Evolutionary conservation across 2,888 invertebrate species (phyloP), one percentile per base, ranked within the genome.

Genomic region (Nesidiocoris tenuis): DNA sequence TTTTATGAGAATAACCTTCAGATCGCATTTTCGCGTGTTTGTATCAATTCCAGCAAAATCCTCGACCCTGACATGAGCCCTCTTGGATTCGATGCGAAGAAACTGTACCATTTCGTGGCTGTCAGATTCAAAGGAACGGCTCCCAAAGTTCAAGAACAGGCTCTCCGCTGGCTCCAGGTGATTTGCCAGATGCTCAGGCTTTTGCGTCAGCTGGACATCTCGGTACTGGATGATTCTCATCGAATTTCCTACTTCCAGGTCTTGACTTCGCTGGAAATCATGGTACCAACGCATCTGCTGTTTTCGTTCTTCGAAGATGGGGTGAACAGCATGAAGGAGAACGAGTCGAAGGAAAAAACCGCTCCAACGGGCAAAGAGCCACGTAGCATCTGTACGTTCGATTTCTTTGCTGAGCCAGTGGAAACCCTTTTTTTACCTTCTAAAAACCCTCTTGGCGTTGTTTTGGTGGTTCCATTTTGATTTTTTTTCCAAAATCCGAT

Each of bases 41-140:
- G n/a, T n/a, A n/a, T n/a, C n/a, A n/a, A n/a, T n/a, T 39, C 84
- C 81, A 96, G 94, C 82, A 98, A 98, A 89, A 95, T 98, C 77
- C 87, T 99, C 82, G 99, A 99, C 86, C 93, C 95, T 0, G 97
- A 98, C 82, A 93, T 97, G 88, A 94, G 94, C 78, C 95, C 98
- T 67, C 86, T 97, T 56, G 96, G 97, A 1, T 95, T 98, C 82
- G 95, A 96, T 82, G 91, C 95, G n/a, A 90, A 92, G 80, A 93
- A 95, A 82, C 91, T 98, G 88, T 99, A 97, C 84, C 92, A 93
- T 82, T 99, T 99, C 84, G 93, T 98, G 55, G 90, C 91, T 0
- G 89, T 91, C 74, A 87, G 95, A 70, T 96, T 98, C 82, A 90
- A 87, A 82, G 90, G 88, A 82, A 91, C 93, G 0, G 89, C 90